These are phyloP conservation scores for Ctenopoma kingsleyae DNA, from an alignment of 2,797 vertebrate genomes.

Conservation along the genomic window DNA sequence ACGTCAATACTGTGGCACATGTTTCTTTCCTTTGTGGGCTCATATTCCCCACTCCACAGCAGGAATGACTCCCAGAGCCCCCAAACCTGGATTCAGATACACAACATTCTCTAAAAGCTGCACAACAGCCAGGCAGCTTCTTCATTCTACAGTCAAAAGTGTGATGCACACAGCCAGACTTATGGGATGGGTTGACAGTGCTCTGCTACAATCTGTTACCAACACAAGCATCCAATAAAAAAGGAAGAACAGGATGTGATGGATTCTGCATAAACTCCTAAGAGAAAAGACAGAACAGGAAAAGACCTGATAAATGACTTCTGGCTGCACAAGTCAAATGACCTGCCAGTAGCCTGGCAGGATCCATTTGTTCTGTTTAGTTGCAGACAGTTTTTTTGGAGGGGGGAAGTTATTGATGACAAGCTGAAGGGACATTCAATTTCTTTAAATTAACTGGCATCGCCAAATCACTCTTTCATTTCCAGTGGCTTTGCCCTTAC, in stretches of 20 bases:
- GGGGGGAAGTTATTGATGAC: slow-evolving; percentile 22
- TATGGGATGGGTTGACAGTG: slow-evolving; percentile 43
- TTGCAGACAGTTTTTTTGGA: slow-evolving; percentile 9
- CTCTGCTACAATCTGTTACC: slow-evolving; percentile 54
- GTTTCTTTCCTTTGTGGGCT: not conserved
- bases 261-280: slow-evolving; percentile 33
- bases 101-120: slow-evolving; percentile 10
- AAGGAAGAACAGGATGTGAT: slow-evolving; percentile 46
- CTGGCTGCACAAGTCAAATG: slow-evolving; percentile 59
- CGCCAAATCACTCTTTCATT: slow-evolving; percentile 48
- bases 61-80: slow-evolving; percentile 24
- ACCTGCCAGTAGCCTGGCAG: slow-evolving; percentile 67
- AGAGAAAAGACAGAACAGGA: slow-evolving; percentile 37
- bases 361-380: slow-evolving; percentile 64
- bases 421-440: slow-evolving; percentile 44
- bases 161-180: slow-evolving; percentile 41
- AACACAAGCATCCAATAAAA: slow-evolving; percentile 41
- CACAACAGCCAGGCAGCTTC: slow-evolving; percentile 5
- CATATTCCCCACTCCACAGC: slow-evolving; percentile 37
- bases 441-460: slow-evolving; percentile 52
- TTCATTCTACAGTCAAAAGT: slow-evolving; percentile 28
- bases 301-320: slow-evolving; percentile 51
- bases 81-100: slow-evolving; percentile 23
- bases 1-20: not conserved
- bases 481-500: slow-evolving; percentile 2